Base-by-base conservation (phyloP, 2,797 vertebrate species). In the Xiphophorus birchmanni region DNA sequence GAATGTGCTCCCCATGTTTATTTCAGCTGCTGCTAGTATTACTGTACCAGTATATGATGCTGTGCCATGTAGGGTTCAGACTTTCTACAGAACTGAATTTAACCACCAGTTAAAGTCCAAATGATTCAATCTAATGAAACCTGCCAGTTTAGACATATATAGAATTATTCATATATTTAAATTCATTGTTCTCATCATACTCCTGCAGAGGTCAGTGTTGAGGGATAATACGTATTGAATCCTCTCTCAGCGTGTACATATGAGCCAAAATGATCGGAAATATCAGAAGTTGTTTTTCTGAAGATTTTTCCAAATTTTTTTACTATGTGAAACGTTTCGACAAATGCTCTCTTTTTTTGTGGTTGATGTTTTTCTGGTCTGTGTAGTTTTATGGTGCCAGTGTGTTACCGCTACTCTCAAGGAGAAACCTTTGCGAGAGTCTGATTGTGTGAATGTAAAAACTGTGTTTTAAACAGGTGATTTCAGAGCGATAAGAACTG, bases 191-290 rank as follows among this genome's bases (percentile, higher is more conserved):
- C 86, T 74, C 12, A 37, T 91, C 80, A 83, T 93, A 78, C 84
- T 92, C 84, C 87, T 81, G 65, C 81, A 85, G 84, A 89, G 73
- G 80, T 84, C 84, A 82, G 83, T 80, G 86, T 75, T 88, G 81
- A 86, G 72, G 47, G 79, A 80, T 72, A 8, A 52, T 52, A 82
- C 87, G 82, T 84, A 44, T 84, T 82, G 73, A 85, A 82, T 82
- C 79, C 86, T 89, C 78, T 89, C 91, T 92, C 91, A 91, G 87
- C 88, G 89, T 95, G 93, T 96, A 96, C 83, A 96, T 94, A 95
- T 94, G 88, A 78, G 82, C 78, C 79, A 81, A 85, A 91, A 79
- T 48, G 86, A 89, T 87, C 81, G 75, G 87, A 91, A 91, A 89
- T 87, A 89, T 74, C 18, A 23, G 15, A 72, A 72, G 37, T 89